phyloP scores from a whole-genome alignment of 2,797 vertebrate species.

The Perodicticus potto region DNA sequence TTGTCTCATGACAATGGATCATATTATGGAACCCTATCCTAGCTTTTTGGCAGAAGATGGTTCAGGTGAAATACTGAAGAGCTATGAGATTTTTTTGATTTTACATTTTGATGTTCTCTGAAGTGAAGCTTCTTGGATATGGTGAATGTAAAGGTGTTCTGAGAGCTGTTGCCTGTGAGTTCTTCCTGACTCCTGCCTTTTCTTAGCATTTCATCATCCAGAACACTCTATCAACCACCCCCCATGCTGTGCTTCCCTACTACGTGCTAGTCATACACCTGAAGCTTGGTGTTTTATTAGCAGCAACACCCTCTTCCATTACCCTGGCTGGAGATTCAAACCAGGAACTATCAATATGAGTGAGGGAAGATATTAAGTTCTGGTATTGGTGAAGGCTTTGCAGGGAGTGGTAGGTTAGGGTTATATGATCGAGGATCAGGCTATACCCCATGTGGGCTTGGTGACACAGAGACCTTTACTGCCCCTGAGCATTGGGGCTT shows the following conservation, averaged over 20 bases:
- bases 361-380: not conserved
- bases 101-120: not conserved
- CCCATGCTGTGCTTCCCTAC: not conserved
- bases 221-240: not conserved
- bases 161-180: not conserved
- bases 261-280: not conserved
- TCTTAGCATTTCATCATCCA: not conserved
- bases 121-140: conserved; percentile 3
- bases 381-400: not conserved
- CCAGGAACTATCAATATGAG: not conserved
- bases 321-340: not conserved
- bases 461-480: not conserved
- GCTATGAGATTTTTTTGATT: not conserved
- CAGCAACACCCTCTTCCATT: not conserved
- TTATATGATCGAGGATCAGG: not conserved
- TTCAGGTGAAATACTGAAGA: not conserved
- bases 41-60: conserved; percentile 11
- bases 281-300: not conserved
- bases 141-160: not conserved
- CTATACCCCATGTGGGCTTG: not conserved
- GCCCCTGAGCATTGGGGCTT: not conserved
- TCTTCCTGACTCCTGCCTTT: not conserved
- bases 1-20: not conserved
- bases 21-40: not conserved
- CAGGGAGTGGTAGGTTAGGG: not conserved